Base-by-base conservation (phyloP, 2,888 invertebrate species). In the Nasonia oneida region DNA sequence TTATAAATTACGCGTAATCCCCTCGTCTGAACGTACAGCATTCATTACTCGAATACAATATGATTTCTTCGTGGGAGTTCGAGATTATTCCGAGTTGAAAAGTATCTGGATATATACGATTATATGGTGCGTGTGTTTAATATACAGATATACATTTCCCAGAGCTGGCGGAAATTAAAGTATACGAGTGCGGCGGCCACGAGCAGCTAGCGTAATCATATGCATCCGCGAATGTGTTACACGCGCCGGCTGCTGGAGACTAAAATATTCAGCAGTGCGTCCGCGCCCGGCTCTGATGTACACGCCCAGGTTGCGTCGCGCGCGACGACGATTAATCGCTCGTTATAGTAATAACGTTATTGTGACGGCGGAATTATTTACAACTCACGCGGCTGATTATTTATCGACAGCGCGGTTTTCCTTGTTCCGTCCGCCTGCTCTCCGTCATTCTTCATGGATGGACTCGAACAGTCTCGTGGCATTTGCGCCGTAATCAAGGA, bases 161-260 rank as follows among this genome's bases (percentile, higher is more conserved):
- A 82, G 82, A 29, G 12, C 47, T 3, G 70, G 5, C 78, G 79
- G 70, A 86, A 83, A 86, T 83, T 82, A 86, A 86, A 86, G 86
- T 86, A 73, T 75, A 23, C 70, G 74, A 73, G 71, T 74, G 37
- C 37, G 50, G 64, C 64, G 70, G 23, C 42, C 12, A 74, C 39
- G 71, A 10, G 64, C 29, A 37, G 29, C 29, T 29, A 29, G 57
- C 77, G 70, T 81, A 81, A 86, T 86, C 75, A 83, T 83, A 79
- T 75, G 77, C 83, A 76, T 79, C 67, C 77, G 47, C 75, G 76
- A 47, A 81, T 81, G 39, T 75, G 71, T 77, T 79, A 75, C 67
- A 47, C 42, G 57, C 64, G n/a, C 12, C 57, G 3, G 50, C n/a
- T 12, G 75, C 47, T 42, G n/a, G 50, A 15, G 70, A 42, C 67